Evolutionary conservation across 2,888 invertebrate genomes (phyloP), one percentile per base, ranked within the genome.

Genomic region (Rhamnusium bicolor): DNA sequence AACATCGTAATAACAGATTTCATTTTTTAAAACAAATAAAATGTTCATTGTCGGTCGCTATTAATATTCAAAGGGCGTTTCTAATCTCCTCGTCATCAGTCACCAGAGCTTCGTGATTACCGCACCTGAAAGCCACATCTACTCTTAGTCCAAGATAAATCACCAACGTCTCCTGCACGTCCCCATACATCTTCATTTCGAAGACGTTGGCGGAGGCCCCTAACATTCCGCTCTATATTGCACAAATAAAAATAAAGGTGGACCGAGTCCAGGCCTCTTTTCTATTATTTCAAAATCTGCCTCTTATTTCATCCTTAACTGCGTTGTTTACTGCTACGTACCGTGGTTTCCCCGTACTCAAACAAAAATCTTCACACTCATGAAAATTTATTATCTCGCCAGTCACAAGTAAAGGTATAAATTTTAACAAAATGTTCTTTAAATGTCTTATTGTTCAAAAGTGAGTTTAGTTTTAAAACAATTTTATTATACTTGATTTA

Each of bases 261-360:
- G 72, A 75, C 74, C 46, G 7, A 14, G 70, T 49, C 69, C 65
- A 66, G 69, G 62, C 61, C 61, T 68, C 63, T 65, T 72, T 71
- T 75, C 75, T 75, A 71, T 75, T 72, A 75, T 75, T 75, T 75
- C 75, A 68, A 72, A 75, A 72, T 72, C 70, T 72, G 71, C 71
- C 72, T 54, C 72, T 72, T 75, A 75, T 75, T 75, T 75, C 75
- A 75, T 75, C 72, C 75, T 75, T 75, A 75, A 72, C 72, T 61
- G 72, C 72, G 71, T 71, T 75, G 72, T 75, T 75, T 72, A 70
- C 72, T 27, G 27, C 46, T 56, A 24, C 53, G 16, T 58, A 16
- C 16, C 61, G 61, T 12, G 46, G 21, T 16, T 58, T 19, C 19
- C n/a, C 32, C 21, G 4, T 18, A 53, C 53, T 65, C 67, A 19